Conservation (phyloP, 2,797 vertebrate species). For the Enteromius thamalakanensis region DNA sequence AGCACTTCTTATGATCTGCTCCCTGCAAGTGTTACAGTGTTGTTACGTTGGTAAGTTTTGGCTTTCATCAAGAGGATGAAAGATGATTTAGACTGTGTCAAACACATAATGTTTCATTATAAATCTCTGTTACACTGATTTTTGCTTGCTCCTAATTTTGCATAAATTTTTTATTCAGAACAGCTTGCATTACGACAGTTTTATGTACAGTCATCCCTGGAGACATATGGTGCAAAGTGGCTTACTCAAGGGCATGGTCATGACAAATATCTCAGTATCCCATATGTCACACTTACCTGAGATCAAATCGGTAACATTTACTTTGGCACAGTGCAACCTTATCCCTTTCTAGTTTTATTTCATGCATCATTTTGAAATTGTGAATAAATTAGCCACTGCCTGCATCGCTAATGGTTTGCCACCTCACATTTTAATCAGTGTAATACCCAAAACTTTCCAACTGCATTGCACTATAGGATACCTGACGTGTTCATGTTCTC, state of each 20-base stretch:
- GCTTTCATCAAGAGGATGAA: not conserved
- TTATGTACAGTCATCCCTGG: slow-evolving; percentile 5
- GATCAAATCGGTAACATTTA: not conserved
- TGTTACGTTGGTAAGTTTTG: not conserved
- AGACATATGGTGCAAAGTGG: slow-evolving; percentile 4
- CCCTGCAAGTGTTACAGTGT: not conserved
- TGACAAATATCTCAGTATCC: slow-evolving; percentile 4
- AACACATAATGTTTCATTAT: not conserved
- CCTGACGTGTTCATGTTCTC: slow-evolving; percentile 42
- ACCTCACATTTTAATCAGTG: slow-evolving; percentile 20
- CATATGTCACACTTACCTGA: slow-evolving; percentile 4
- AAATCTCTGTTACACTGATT: not conserved
- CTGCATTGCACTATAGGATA: slow-evolving; percentile 49
- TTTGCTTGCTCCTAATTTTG: not conserved
- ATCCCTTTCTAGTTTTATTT: not conserved
- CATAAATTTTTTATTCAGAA: slow-evolving; percentile 3
- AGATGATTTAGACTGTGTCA: slow-evolving; percentile 8
- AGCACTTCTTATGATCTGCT: not conserved
- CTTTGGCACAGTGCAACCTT: not conserved
- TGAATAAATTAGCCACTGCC: not conserved
- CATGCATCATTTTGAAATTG: not conserved
- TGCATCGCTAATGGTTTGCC: not conserved
- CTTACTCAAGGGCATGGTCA: not conserved
- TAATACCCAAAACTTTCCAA: slow-evolving; percentile 16
- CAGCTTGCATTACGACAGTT: slow-evolving; percentile 4